Evolutionary conservation across 2,888 invertebrate species (phyloP), one percentile per base, ranked within the genome.

Genomic region (Amorpha juglandis): DNA sequence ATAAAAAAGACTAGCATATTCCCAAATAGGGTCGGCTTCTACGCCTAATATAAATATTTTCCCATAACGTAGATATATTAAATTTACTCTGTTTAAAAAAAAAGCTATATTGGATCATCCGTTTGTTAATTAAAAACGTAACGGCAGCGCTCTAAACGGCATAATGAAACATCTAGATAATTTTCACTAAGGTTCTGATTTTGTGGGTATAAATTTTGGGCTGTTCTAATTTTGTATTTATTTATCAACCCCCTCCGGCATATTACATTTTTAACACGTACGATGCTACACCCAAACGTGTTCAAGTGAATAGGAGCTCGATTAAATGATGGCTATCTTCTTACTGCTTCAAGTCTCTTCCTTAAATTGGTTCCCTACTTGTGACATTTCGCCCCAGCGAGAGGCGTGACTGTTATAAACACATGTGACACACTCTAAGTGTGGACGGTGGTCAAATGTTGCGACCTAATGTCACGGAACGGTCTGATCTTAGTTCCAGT

Each of bases 311-410:
- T 70, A 71, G 70, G 67, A 72, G 71, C 69, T 73, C 71, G 78
- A 77, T 71, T 79, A 83, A 85, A 84, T 84, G 80, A 83, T 84
- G 81, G 80, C 79, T 58, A 53, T 42, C 38, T 42, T 58, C 74
- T 77, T 86, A 84, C 78, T 84, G 79, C 75, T 78, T 81, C 73
- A 3, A 4, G 7, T 48, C 7, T 70, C 7, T n/a, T 33, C 27
- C 52, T 27, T 27, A 27, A 27, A 27, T 1, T 27, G 4, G 1
- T 1, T 27, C 27, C 4, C 27, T 4, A 27, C 27, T 27, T 27
- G 27, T 27, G 27, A 27, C 27, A 27, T 27, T 27, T 27, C 27
- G 27, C 27, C n/a, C n/a, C n/a, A n/a, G n/a, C 27, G 27, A 27
- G 4, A 27, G 4, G 27, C 27, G 4, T 27, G 27, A 27, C 4